Base-by-base conservation (phyloP, 2,888 invertebrate genomes). In the Pteria penguin region DNA sequence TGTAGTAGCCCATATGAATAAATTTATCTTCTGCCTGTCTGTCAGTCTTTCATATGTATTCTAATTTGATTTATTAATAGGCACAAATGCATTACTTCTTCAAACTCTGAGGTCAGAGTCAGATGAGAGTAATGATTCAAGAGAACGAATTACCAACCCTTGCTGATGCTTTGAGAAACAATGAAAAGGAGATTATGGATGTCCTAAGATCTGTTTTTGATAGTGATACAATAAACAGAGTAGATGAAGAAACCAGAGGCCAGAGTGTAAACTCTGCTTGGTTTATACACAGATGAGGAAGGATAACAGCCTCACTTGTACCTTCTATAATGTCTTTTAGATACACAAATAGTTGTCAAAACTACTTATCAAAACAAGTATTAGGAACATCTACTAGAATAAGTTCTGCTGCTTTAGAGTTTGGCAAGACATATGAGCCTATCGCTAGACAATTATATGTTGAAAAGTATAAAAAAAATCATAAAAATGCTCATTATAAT, bases 291-390 rank as follows among this genome's bases (percentile, higher is more conserved):
- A 60, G 74, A 27, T 29, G 22, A 62, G 74, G 74, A 26, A 27
- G 68, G 11, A 68, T 74, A 0, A 74, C 74, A 22, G 61, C 74
- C n/a, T 68, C 68, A 31, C 32, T 29, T 29, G 52, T 72, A 29
- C 57, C 22, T 58, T 36, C 31, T 58, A 33, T 72, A 2, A 5
- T 58, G 18, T 29, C 26, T 32, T 72, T 36, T 45, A 4, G 36
- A 52, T 52, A 11, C 24, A 22, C 60, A 26, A 27, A 73, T 29
- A 27, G 18, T 32, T 2, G 29, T 60, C 31, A 61, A 36, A 73
- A 73, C 54, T 68, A 73, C 61, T 65, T 73, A 36, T 29, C 45
- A 8, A 52, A 45, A 52, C n/a, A 4, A 32, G 18, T 73, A 8
- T 29, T 72, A 52, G 32, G 52, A 5, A 32, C 24, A 11, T n/a